Evolutionary conservation across 2,797 vertebrate species (phyloP), one percentile per base, ranked within the genome.

Genomic region (Thripadectes ignobilis): DNA sequence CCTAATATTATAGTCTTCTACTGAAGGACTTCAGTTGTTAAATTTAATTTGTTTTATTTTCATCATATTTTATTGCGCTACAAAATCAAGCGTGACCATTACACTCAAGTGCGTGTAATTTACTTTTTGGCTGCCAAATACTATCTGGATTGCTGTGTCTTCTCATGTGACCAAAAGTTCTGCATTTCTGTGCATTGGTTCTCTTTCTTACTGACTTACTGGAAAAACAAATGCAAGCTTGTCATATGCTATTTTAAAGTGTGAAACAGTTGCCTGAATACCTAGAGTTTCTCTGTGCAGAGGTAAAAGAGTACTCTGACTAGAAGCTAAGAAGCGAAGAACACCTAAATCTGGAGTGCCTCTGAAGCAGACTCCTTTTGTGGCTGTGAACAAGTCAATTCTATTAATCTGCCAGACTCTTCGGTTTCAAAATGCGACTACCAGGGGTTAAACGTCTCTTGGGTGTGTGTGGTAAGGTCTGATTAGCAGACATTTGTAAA

Each of bases 11-110:
- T 67, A 92, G 78, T 72, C 27, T 78, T 94, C 34, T 91, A 11
- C 72, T 43, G n/a, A 85, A 95, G 67, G 68, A 76, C 92, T 91
- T 95, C 63, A 68, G 36, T 95, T 94, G 81, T 88, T 94, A 93
- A 93, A 96, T 88, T n/a, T 1, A 80, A 91, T 92, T 95, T 83
- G 73, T 34, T 93, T 92, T 94, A 95, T 92, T 97, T 88, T 89
- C 51, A 66, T 89, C 48, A 24, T 80, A 91, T 89, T 95, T 95
- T 92, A 94, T 91, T 93, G 81, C 2, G 0, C 54, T 80, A 66
- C 87, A 83, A 85, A 96, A 92, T 91, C 86, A 89, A 88, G 71
- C 12, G 0, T 3, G 20, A 93, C 88, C 67, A 92, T 95, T 93
- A 92, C 84, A 83, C 41, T 93, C 68, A 76, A 80, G 43, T 85